phyloP scores from a whole-genome alignment of 2,888 invertebrate genomes.

The Drosophila koepferae region DNA sequence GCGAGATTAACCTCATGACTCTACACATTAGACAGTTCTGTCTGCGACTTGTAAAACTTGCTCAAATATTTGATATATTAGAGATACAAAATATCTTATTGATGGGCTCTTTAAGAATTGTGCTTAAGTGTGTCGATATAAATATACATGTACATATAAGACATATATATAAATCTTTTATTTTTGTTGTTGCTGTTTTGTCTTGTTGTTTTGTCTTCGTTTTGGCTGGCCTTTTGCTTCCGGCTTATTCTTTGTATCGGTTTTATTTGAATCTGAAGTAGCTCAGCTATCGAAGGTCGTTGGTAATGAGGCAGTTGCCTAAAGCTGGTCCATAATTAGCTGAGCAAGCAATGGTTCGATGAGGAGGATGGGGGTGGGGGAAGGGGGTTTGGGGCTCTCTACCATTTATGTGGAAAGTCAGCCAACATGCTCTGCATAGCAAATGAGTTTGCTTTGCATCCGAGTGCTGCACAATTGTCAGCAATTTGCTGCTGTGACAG shows the following conservation, averaged over 20 bases:
- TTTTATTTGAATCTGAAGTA: slow-evolving; percentile 59
- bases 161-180: not conserved
- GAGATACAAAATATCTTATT: slow-evolving; percentile 34
- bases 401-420: slow-evolving; percentile 60
- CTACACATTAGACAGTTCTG: too few species aligned
- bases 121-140: slow-evolving; percentile 15
- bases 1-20: not conserved
- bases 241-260: slow-evolving; percentile 57
- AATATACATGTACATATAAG: not conserved
- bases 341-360: slow-evolving; percentile 18
- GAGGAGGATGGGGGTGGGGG: not conserved
- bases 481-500: slow-evolving; percentile 43
- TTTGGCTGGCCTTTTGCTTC: slow-evolving; percentile 51
- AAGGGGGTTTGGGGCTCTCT: slow-evolving; percentile 10
- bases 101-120: slow-evolving; percentile 52
- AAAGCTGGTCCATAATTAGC: slow-evolving; percentile 73
- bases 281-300: slow-evolving; percentile 65
- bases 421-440: slow-evolving; percentile 49
- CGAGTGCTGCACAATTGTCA: slow-evolving; percentile 37
- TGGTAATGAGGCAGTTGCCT: slow-evolving; percentile 46
- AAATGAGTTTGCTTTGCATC: slow-evolving; percentile 65
- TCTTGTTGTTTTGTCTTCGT: slow-evolving; percentile 25
- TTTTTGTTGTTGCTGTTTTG: not conserved
- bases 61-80: slow-evolving; percentile 5
- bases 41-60: not conserved